Evolutionary conservation across 2,888 invertebrate genomes (phyloP).

Genomic region (Sarcophaga subvicina): DNA sequence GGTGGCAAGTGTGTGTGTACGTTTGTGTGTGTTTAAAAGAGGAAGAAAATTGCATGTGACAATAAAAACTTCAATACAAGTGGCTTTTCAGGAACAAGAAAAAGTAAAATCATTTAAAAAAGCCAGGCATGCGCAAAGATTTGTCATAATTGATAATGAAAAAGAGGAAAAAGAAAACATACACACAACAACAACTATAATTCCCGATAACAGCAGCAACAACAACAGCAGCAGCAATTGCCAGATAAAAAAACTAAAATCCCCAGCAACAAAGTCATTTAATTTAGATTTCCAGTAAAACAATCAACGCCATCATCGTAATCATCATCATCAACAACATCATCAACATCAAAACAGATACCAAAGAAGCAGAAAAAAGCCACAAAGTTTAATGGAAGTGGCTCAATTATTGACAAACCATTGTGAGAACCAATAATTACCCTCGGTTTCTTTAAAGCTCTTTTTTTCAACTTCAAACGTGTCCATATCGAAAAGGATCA

Average conservation of each 20-base stretch:
- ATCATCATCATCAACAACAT: background rate
- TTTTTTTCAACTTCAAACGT: conserved; percentile 35
- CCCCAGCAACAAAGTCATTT: conserved; percentile 25
- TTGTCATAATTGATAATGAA: conserved; percentile 81
- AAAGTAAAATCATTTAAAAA: conserved; percentile 58
- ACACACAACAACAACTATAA: background rate
- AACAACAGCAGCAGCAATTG: background rate
- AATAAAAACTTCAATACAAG: conserved; percentile 59
- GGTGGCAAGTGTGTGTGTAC: no score
- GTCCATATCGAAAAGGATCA: conserved; percentile 58
- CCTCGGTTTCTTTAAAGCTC: background rate
- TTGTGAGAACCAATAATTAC: conserved; percentile 69
- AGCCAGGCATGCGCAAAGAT: conserved; percentile 81
- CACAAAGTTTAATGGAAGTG: conserved; percentile 55
- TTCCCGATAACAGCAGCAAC: conserved; percentile 28
- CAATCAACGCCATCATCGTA: background rate
- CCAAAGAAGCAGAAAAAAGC: background rate
- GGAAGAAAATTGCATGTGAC: conserved; percentile 48
- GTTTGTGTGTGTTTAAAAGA: background rate
- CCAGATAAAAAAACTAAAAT: conserved; percentile 13
- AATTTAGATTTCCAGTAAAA: conserved; percentile 41
- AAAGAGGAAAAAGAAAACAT: background rate
- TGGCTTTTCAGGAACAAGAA: conserved; percentile 38
- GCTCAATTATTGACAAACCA: conserved; percentile 69
- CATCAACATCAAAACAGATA: background rate